Evolutionary conservation across 2,797 vertebrate species (phyloP).

Genomic region (Lophius americanus): DNA sequence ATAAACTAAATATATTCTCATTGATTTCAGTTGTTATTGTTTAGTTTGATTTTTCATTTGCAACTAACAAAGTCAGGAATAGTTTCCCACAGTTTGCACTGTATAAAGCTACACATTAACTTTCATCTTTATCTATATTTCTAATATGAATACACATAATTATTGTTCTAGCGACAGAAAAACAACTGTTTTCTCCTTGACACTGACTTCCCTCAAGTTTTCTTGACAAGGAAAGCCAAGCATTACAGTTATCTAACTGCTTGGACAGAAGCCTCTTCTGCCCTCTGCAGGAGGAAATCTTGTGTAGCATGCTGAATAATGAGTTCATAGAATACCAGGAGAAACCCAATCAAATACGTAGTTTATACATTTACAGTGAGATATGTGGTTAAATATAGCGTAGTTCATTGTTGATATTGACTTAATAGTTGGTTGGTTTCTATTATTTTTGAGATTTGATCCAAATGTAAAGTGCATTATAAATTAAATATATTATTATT

Average conservation of each 20-base stretch:
- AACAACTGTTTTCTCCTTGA: constrained; percentile 10
- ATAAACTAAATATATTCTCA: not conserved
- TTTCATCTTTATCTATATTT: not conserved
- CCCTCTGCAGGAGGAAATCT: constrained; percentile 38
- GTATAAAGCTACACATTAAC: not conserved
- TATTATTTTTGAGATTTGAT: no score
- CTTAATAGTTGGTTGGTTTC: no score
- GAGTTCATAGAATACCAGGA: not conserved
- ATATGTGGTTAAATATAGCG: not conserved
- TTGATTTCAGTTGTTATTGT: not conserved
- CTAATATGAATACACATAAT: not conserved
- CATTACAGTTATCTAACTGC: not conserved
- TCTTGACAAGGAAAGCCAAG: not conserved
- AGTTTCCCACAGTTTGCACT: not conserved
- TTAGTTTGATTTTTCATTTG: not conserved
- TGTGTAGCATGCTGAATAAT: not conserved
- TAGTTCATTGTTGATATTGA: no score
- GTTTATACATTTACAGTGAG: no score
- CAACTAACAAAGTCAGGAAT: not conserved
- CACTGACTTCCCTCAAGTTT: constrained; percentile 2
- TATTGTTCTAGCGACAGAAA: constrained; percentile 5
- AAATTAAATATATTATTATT: no score
- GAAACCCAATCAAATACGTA: no score
- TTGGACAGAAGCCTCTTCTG: constrained; percentile 17
- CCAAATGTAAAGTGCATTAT: no score